Base-by-base conservation (phyloP, 2,113 vertebrate species). In the Mormyrus lacerda region DNA sequence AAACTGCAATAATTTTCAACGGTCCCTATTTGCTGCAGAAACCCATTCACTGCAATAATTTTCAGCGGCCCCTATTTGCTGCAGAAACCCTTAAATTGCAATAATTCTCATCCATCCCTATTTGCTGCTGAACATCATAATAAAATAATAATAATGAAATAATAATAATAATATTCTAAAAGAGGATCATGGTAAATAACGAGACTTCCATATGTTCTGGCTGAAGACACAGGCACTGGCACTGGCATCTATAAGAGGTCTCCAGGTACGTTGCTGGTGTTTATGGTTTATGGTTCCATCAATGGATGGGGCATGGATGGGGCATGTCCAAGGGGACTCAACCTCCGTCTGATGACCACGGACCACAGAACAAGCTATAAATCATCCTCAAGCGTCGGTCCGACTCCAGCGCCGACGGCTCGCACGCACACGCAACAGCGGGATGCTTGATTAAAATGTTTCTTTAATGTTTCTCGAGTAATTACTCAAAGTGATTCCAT, bases 181-280 rank as follows among this genome's bases (percentile, higher is more conserved):
- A 90, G 88, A 55, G 42, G 10, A 65, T 91, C 17, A 89, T 82
- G 44, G 87, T 91, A 88, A n/a, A 55, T 27, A 44, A 73, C 9
- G 90, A 91, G 89, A 90, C 55, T 91, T 87, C 88, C 93, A 90
- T 89, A 94, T 91, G 91, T 91, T 88, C 65, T 89, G 53, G 89
- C 89, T 89, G 10, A 88, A 73, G 91, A 87, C 53, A 86, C 85
- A 50, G 65, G 58, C 55, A n/a, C 15, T 84, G 65, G 58, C 55
- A n/a, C 15, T 84, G 88, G 42, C 44, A 42, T 8, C 73, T 65
- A n/a, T 35, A 48, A 53, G 3, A 61, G 69, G 79, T 44, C 48
- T n/a, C 51, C 19, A 13, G 31, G 85, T 5, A 87, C 13, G 24
- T 55, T 55, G 48, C 15, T 85, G 83, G 10, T 19, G 83, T 48